A percentile compares a stretch with the other conserved stretches of the same genome.
Evolutionary conservation across 2,797 vertebrate species (phyloP).

Genomic region (Taeniopygia guttata): DNA sequence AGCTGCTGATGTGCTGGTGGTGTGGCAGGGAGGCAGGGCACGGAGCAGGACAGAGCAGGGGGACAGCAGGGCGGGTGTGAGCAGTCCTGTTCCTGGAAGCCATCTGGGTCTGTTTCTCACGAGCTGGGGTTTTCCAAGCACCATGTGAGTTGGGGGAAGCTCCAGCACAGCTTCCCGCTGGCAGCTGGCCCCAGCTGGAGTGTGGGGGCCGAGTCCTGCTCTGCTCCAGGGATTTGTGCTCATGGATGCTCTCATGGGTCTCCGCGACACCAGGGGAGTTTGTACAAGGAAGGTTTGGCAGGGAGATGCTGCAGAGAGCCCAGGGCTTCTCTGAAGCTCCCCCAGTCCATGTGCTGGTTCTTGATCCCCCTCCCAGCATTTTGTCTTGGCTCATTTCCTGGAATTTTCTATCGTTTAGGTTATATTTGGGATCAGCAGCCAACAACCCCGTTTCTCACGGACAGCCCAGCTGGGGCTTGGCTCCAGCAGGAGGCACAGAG

Average conservation of each 20-base stretch:
- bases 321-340: neutral
- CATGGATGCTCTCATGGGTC: neutral
- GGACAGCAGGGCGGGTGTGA: neutral
- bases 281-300: neutral
- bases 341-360: neutral
- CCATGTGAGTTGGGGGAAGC: neutral
- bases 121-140: conserved; percentile 5
- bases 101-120: rapidly evolving
- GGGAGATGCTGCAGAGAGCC: neutral
- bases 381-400: conserved; percentile 47
- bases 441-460: conserved; percentile 33
- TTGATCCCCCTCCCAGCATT: neutral
- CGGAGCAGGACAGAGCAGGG: neutral
- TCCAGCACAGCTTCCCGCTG: neutral
- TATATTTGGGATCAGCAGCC: conserved; percentile 42
- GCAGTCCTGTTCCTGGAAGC: neutral
- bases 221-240: neutral
- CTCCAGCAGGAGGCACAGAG: neutral
- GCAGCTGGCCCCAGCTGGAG: neutral
- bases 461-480: conserved; percentile 27
- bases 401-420: conserved; percentile 54
- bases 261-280: rapidly evolving
- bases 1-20: neutral
- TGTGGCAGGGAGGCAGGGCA: neutral
- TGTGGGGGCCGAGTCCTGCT: rapidly evolving